Percentiles rank a stretch among this genome's conserved stretches.
Evolutionary conservation across 2,113 vertebrate species (phyloP).

Genomic region (Empidonax alnorum): DNA sequence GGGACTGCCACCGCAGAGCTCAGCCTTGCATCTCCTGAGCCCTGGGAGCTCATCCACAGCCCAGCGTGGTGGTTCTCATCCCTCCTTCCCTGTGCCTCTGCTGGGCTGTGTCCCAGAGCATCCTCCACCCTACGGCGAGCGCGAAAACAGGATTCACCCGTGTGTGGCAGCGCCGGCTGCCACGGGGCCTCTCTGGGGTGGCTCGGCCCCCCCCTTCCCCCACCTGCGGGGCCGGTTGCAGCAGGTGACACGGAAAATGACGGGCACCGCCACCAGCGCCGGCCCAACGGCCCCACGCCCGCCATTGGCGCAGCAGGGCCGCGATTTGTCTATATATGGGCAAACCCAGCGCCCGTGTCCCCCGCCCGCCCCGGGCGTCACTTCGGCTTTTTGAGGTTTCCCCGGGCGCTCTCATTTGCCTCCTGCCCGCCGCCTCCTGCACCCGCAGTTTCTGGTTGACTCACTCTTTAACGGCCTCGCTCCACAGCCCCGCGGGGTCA

Average conservation of each 20-base stretch:
- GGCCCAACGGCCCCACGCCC: background rate
- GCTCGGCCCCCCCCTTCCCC: background rate
- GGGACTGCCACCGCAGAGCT: background rate
- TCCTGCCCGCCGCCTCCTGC: background rate
- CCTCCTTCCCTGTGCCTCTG: accelerated
- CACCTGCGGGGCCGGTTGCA: background rate
- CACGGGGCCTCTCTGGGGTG: accelerated
- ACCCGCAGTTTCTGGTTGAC: conserved; percentile 78
- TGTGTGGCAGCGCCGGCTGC: accelerated
- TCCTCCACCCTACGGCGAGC: background rate
- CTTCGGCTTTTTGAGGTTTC: conserved; percentile 79
- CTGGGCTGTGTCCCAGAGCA: background rate
- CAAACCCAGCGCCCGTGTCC: background rate
- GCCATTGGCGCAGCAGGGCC: conserved; percentile 34
- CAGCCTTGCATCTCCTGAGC: background rate
- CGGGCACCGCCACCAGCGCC: background rate
- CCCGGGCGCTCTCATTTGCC: conserved; percentile 56
- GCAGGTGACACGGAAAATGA: conserved; percentile 18
- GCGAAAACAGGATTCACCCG: accelerated
- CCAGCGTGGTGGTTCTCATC: accelerated
- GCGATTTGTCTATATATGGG: conserved; percentile 75
- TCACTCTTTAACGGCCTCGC: conserved; percentile 71
- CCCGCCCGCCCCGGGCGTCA: conserved; percentile 41
- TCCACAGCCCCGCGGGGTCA: background rate
- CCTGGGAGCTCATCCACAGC: background rate